Base-by-base conservation (phyloP, 2,888 invertebrate species). In the Heliconius cydno region DNA sequence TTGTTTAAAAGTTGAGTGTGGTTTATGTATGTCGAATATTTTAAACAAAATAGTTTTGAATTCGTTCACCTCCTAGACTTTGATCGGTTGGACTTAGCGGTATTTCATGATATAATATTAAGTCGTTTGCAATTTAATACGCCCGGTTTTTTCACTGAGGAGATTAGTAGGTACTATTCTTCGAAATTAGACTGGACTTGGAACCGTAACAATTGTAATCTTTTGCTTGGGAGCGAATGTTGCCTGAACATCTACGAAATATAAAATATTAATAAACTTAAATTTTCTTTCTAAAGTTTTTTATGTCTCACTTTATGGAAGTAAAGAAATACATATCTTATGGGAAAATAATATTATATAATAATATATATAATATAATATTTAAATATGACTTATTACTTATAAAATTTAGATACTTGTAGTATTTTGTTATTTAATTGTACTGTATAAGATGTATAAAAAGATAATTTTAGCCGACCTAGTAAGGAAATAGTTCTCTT, bases 21-120 rank as follows among this genome's bases (percentile, higher is more conserved):
- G 1, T 22, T 38, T 38, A 38, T 13, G 38, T 38, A n/a, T 5
- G 12, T 68, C 68, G 38, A 38, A 38, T 38, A n/a, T 38, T 68
- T 68, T 38, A 38, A 68, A n/a, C n/a, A 38, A 41, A 68, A 68
- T 25, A 63, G 63, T 63, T 63, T 28, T 12, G n/a, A 63, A 63
- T 25, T n/a, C 41, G 68, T 68, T 68, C 34, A 68, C 38, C 67
- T 38, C 34, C 9, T 68, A 68, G n/a, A n/a, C 22, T 34, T 10
- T 13, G 63, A 63, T 63, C 9, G n/a, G n/a, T n/a, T 60, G 60
- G 10, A 60, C 12, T 60, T 60, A 60, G n/a, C n/a, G 25, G 63
- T 63, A 63, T 63, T 63, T 63, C 25, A 63, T 25, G 10, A 25
- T 25, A 25, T 63, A 63, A 10, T 63, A 63, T 63, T 25, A 63